Evolutionary conservation across 2,113 vertebrate genomes (phyloP), one percentile per base, ranked within the genome.

Genomic region (Sardina pilchardus): DNA sequence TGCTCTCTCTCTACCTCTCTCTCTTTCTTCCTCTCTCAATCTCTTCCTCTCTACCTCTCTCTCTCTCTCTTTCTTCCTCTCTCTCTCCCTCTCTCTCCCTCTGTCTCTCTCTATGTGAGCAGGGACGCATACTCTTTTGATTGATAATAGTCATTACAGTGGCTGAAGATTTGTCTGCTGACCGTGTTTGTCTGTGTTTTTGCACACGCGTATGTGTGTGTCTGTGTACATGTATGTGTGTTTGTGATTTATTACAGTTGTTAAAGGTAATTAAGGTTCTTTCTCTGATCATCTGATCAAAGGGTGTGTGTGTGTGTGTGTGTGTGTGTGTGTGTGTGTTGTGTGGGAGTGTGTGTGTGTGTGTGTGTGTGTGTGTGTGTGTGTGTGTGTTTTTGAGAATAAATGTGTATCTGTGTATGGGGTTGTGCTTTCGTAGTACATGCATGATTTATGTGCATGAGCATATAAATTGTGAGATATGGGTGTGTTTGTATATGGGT

Each of bases 221-320:
- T 21, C 16, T 59, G 19, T 59, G 53, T 56, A 0, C 3, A 16
- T 56, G 10, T 24, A 26, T 71, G 63, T 71, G n/a, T 71, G 63
- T 30, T 26, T 71, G 30, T 36, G 67, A 71, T 71, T 71, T 71
- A 71, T 71, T 71, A 71, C 26, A 30, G 83, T 36, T n/a, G 47
- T 89, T 82, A 86, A 81, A 67, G 56, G 59, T 81, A 86, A 44
- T 82, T 75, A 81, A 85, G 67, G 81, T 78, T 43, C 34, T 78
- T 39, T 26, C 59, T 83, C 17, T 39, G 81, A 86, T 80, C 67
- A 83, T 80, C 30, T 83, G 50, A 85, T 87, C 81, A 85, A 87
- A 89, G 53, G 14, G 81, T 50, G 30, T 36, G 8, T 82, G 14
- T 43, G 26, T 10, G 4, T 34, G 12, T 42, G 16, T 63, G n/a